Percentiles rank a stretch among this genome's conserved stretches.
These are phyloP conservation scores for Rutilus rutilus DNA, from an alignment of 2,113 vertebrate genomes.

Conservation along the genomic window DNA sequence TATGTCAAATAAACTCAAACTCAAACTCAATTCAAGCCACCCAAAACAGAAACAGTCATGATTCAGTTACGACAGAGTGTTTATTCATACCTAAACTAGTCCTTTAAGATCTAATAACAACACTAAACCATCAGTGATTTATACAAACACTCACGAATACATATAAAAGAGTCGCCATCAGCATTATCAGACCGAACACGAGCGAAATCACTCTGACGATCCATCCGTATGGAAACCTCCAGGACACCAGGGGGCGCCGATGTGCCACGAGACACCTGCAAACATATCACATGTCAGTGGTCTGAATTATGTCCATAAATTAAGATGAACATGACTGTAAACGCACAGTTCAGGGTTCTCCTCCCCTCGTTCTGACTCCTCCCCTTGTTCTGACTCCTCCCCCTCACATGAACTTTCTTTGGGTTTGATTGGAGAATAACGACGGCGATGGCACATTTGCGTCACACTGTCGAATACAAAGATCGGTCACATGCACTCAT, in stretches of 20 bases:
- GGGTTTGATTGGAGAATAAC: background rate
- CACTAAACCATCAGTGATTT: background rate
- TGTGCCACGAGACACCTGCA: background rate
- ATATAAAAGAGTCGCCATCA: background rate
- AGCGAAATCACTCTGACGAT: background rate
- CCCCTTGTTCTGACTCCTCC: conserved; percentile 16
- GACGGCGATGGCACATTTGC: background rate
- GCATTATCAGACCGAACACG: background rate
- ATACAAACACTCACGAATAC: background rate
- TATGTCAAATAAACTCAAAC: too few relatives aligned
- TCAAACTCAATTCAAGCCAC: background rate
- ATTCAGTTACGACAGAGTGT: background rate
- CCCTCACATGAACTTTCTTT: conserved; percentile 29
- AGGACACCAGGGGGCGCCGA: conserved; percentile 16
- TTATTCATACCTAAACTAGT: background rate
- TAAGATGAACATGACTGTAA: background rate
- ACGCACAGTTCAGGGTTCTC: conserved; percentile 24
- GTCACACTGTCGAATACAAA: background rate
- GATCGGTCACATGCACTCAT: background rate
- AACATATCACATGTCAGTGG: background rate
- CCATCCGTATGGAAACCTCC: background rate
- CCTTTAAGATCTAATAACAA: too few relatives aligned
- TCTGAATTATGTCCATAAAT: background rate
- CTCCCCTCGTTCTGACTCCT: conserved; percentile 7
- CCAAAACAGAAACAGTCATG: background rate